Evolutionary conservation across 37 sponge, comb jelly and placozoan species (phyloP), one percentile per base, ranked within the genome.

Genomic region (Geodia barretti): DNA sequence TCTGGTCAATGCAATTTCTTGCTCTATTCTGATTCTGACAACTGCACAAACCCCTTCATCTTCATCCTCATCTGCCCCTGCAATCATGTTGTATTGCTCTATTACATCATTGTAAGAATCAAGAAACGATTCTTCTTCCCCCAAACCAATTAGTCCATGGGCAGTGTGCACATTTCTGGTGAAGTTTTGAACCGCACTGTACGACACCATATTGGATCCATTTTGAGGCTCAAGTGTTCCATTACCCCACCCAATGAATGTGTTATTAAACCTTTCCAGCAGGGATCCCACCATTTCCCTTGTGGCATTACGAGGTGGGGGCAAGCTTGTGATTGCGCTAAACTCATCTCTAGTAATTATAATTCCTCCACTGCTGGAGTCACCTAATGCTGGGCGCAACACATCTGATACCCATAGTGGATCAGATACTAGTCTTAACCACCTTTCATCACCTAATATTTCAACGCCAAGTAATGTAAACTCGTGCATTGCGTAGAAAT

Each of bases 21-120:
- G 82, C 36, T 81, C 73, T 62, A 81, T 72, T 19, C 82, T 39
- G 26, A 81, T 72, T 60, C 82, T 81, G 24, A 81, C 82, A 35
- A 81, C 64, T 26, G 82, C 82, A 60, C 82, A 81, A 2, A 81
- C 73, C 14, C 82, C 82, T 25, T 2, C 82, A 39, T 60, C 82
- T 34, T 59, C 64, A 33, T 81, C 82, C 2, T 60, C 9, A 17
- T 72, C 73, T 25, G 62, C 25, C n/a, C 62, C 37, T 35, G 61
- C 62, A 1, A 72, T 31, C 1, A 72, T 73, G 38, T 72, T 62
- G 1, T n/a, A 17, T n/a, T n/a, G n/a, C n/a, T n/a, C n/a, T n/a
- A n/a, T n/a, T 25, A 64, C 63, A 61, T 72, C 59, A 25, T 60
- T 81, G 73, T 81, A 81, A 61, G 82, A 73, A 30, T 81, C 82